phyloP scores from a whole-genome alignment of 2,888 invertebrate species.

The Pristionchus maxplancki region DNA sequence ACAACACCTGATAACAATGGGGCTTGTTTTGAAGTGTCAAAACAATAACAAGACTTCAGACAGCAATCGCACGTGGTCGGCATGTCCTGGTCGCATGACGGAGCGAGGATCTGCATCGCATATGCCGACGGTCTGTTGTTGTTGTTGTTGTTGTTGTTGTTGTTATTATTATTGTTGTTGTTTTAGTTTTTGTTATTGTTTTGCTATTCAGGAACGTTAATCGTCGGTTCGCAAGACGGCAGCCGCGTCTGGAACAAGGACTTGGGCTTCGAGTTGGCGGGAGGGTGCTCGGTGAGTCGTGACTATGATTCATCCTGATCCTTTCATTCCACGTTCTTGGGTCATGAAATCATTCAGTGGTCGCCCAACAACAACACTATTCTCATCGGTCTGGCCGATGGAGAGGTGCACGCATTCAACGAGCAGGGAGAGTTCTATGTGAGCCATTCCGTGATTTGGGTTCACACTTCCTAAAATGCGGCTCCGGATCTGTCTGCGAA shows the following conservation, averaged over 20 bases:
- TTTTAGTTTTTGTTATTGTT: not conserved
- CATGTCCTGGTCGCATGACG: constrained; percentile 98
- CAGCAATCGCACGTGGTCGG: constrained; percentile 84
- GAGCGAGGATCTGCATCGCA: constrained; percentile 96
- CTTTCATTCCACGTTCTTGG: too few relatives aligned
- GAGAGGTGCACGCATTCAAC: constrained; percentile 95
- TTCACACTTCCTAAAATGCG: not conserved
- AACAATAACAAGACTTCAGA: not conserved
- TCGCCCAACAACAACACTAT: constrained; percentile 93
- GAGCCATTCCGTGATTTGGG: not conserved
- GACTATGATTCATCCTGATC: too few relatives aligned
- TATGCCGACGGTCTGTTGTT: constrained; percentile 91
- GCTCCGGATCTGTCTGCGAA: not conserved
- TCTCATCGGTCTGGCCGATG: constrained; percentile 90
- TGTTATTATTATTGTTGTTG: not conserved
- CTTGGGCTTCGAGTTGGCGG: constrained; percentile 84
- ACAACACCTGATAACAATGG: too few relatives aligned
- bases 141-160: not conserved
- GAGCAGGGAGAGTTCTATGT: constrained; percentile 85
- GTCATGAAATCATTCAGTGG: too few relatives aligned
- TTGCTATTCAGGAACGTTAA: constrained; percentile 86
- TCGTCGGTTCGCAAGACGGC: constrained; percentile 96
- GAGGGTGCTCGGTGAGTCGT: constrained; percentile 38
- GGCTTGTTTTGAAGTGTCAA: too few relatives aligned
- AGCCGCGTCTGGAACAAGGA: constrained; percentile 99